phyloP scores from a whole-genome alignment of 2,113 vertebrate genomes.

The Ctenodactylus gundi region DNA sequence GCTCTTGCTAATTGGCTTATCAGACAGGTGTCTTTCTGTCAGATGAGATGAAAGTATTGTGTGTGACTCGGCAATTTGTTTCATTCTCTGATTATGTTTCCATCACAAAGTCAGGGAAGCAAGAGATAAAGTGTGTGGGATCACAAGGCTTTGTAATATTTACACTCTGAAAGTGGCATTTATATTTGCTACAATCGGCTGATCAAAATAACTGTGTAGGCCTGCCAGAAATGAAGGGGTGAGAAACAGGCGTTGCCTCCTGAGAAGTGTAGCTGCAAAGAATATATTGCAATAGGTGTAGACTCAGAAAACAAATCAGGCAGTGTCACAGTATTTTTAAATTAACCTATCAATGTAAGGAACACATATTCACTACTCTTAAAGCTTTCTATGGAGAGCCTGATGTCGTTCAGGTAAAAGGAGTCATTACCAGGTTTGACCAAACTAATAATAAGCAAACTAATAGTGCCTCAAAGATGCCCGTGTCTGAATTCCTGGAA shows the following conservation, averaged over 20 bases:
- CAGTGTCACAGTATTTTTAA: background rate
- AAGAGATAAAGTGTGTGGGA: background rate
- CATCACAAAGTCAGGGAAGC: background rate
- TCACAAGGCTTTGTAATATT: background rate
- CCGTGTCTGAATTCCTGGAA: background rate
- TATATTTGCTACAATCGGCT: background rate
- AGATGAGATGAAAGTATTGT: background rate
- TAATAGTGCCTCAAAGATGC: background rate
- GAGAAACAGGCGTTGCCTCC: background rate
- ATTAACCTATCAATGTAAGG: background rate
- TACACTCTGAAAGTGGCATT: background rate
- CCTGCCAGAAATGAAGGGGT: background rate
- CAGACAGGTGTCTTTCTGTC: background rate
- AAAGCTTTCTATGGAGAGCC: background rate
- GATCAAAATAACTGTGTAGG: background rate
- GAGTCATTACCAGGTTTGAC: background rate
- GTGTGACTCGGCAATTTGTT: background rate
- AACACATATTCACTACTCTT: background rate
- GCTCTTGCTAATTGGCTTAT: background rate
- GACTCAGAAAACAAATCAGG: background rate
- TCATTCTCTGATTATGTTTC: background rate
- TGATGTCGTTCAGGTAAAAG: background rate
- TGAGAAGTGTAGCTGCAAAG: background rate
- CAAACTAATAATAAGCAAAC: background rate
- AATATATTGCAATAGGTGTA: background rate